These are phyloP conservation scores for Centropus unirufus DNA, from an alignment of 2,113 vertebrate genomes.

Conservation along the genomic window DNA sequence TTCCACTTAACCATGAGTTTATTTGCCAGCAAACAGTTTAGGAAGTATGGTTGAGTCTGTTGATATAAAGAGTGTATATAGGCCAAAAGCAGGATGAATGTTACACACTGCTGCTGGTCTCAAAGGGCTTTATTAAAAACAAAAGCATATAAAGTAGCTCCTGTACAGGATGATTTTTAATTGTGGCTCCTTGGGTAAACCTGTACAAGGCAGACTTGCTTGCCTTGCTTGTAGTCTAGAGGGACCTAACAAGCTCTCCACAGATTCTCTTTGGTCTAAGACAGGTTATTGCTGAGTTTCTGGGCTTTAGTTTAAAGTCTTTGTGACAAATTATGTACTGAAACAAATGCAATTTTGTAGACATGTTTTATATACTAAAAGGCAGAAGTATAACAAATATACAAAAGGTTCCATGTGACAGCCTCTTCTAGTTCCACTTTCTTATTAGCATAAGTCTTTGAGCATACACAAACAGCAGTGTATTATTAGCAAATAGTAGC, in stretches of 20 bases:
- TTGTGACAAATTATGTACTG: not conserved
- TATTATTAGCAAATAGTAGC: not conserved
- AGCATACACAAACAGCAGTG: not conserved
- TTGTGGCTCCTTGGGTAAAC: slow-evolving; percentile 30
- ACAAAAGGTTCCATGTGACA: not conserved
- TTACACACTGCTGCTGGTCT: not conserved
- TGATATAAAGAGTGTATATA: not conserved
- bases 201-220: not conserved
- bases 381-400: not conserved
- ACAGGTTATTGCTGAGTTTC: not conserved
- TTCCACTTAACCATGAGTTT: not conserved
- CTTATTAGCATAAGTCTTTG: not conserved
- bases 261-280: not conserved
- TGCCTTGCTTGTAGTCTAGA: not conserved
- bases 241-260: slow-evolving; percentile 24
- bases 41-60: not conserved
- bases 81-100: not conserved
- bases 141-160: slow-evolving; percentile 46
- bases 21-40: not conserved
- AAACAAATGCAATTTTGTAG: not conserved
- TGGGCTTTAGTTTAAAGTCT: not conserved
- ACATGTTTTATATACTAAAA: not conserved
- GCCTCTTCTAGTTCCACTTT: not conserved
- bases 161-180: slow-evolving; percentile 40
- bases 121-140: slow-evolving; percentile 69